Conservation (phyloP, 1,140 invertebrate genomes). For the Ooceraea biroi region DNA sequence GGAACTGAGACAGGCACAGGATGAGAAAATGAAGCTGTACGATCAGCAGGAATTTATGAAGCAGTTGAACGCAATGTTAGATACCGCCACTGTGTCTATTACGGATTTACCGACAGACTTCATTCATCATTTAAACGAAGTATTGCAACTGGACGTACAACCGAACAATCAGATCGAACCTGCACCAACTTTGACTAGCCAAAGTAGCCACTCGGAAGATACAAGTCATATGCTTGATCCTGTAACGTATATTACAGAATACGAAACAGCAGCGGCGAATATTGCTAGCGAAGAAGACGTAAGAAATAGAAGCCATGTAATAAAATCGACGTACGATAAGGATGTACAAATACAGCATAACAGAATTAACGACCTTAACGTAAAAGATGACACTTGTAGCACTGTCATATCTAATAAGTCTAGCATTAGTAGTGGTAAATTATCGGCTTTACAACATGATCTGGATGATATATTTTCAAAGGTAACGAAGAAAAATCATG, state of each 20-base stretch:
- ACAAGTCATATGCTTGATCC: neutral
- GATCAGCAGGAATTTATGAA: constrained; percentile 84
- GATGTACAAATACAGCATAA: neutral
- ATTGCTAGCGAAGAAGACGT: neutral
- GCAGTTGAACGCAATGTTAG: constrained; percentile 83
- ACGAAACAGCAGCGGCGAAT: neutral
- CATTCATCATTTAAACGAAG: constrained; percentile 83
- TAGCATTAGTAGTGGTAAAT: neutral
- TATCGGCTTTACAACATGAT: constrained; percentile 52
- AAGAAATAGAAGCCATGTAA: neutral
- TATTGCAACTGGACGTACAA: constrained; percentile 82
- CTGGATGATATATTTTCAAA: constrained; percentile 76
- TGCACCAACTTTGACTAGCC: constrained; percentile 8
- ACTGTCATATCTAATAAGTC: neutral
- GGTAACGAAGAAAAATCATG: constrained; percentile 63
- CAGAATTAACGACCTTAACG: neutral
- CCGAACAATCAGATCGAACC: neutral
- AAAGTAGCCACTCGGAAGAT: constrained; percentile 12
- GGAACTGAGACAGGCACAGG: constrained; percentile 80
- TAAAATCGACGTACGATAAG: neutral
- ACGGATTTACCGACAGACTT: constrained; percentile 83
- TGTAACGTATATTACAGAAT: neutral
- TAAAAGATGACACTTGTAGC: constrained; percentile 17
- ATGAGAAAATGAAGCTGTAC: constrained; percentile 81
- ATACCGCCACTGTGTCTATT: constrained; percentile 81